These are phyloP conservation scores for Allygus modestus DNA, from an alignment of 2,888 invertebrate species.

Conservation along the genomic window DNA sequence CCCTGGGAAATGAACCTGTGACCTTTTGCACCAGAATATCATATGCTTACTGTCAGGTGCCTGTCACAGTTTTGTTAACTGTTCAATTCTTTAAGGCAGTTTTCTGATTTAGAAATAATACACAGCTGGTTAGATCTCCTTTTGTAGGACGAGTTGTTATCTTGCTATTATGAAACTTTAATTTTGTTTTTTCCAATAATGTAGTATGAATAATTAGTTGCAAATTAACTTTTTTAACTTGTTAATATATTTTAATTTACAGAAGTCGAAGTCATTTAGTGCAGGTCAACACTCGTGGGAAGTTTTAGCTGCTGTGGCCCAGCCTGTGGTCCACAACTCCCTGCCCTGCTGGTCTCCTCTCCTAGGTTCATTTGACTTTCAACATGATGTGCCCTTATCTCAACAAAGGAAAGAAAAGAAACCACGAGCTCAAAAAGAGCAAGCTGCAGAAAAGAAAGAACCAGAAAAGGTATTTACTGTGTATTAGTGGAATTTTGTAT, in stretches of 20 bases:
- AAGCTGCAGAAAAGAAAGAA: constrained; percentile 27
- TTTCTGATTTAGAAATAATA: too few species aligned
- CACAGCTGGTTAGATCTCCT: too few species aligned
- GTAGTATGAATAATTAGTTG: too few species aligned
- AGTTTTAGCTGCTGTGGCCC: constrained; percentile 12
- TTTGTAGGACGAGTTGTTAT: too few species aligned
- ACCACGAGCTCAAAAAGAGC: neutral
- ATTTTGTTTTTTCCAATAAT: too few species aligned
- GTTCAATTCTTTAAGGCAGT: too few species aligned
- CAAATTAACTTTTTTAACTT: neutral
- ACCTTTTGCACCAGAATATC: too few species aligned
- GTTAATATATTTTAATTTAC: neutral
- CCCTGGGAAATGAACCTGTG: too few species aligned
- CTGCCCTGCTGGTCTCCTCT: constrained; percentile 36
- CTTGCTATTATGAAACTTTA: too few species aligned
- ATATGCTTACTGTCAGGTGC: too few species aligned
- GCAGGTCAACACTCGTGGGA: neutral
- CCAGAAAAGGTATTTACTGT: constrained; percentile 19
- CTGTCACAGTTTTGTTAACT: too few species aligned
- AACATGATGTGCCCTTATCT: neutral
- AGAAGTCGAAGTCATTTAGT: constrained; percentile 12
- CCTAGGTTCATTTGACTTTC: constrained; percentile 18
- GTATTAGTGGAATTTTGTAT: too few species aligned
- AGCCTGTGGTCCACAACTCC: constrained; percentile 34
- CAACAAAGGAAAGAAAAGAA: constrained; percentile 18